A percentile compares a stretch with the other conserved stretches of the same genome.
Conservation (phyloP, 2,113 vertebrate genomes). For the Barnardius zonarius region DNA sequence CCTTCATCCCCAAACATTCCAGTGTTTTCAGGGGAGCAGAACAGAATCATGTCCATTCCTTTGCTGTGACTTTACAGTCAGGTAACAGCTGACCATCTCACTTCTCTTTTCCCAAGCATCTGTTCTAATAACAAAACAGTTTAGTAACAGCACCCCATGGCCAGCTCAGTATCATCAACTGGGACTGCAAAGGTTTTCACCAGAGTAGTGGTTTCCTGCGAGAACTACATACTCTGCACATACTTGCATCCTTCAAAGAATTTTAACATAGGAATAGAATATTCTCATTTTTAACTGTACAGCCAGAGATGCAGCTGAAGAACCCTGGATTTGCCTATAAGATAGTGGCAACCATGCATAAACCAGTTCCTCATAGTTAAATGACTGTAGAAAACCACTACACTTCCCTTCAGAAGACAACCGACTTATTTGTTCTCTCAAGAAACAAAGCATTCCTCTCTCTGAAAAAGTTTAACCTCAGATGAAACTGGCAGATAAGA, state of each 20-base stretch:
- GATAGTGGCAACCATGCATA: neutral
- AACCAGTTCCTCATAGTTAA: neutral
- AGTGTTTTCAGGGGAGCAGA: neutral
- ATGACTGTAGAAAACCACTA: neutral
- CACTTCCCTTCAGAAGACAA: neutral
- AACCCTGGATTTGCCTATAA: neutral
- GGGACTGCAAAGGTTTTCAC: neutral
- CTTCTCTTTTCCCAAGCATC: neutral
- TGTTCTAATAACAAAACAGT: neutral
- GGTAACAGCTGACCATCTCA: neutral
- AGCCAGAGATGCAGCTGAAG: neutral
- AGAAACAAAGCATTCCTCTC: constrained; percentile 29
- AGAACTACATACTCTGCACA: neutral
- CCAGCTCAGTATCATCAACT: neutral
- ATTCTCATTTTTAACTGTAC: neutral
- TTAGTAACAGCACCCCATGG: neutral
- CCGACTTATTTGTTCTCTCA: neutral
- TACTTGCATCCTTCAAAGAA: neutral
- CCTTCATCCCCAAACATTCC: neutral
- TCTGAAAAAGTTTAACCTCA: constrained; percentile 8
- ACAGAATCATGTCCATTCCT: neutral
- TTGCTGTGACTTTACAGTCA: neutral
- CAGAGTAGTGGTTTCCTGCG: neutral
- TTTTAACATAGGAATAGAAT: neutral
- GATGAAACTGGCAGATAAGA: neutral